phyloP scores from a whole-genome alignment of 2,888 invertebrate genomes.

The Ischnus inquisitorius region DNA sequence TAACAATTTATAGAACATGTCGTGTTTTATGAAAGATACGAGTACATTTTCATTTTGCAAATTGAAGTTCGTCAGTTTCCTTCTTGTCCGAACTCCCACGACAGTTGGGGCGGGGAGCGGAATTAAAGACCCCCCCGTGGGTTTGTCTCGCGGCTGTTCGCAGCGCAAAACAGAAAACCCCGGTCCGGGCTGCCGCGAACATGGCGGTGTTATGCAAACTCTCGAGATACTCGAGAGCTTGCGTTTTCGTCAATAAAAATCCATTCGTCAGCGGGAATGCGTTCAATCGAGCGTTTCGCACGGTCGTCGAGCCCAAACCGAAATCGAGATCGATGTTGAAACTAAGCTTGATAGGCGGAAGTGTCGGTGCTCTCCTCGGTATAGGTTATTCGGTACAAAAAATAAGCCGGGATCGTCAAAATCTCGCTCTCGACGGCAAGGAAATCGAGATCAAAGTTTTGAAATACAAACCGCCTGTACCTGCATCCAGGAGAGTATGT shows the following conservation, averaged over 20 bases:
- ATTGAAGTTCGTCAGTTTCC: too few relatives aligned
- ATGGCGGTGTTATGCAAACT: slow-evolving; percentile 78
- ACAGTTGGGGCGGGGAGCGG: too few relatives aligned
- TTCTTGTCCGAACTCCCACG: too few relatives aligned
- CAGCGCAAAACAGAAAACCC: too few relatives aligned
- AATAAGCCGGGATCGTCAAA: slow-evolving; percentile 84
- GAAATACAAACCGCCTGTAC: slow-evolving; percentile 85
- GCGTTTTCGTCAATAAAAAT: slow-evolving; percentile 66
- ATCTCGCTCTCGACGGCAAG: slow-evolving; percentile 85
- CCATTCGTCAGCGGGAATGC: slow-evolving; percentile 49
- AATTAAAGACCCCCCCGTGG: too few relatives aligned
- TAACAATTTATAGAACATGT: too few relatives aligned
- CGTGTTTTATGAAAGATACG: too few relatives aligned
- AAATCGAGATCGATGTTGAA: slow-evolving; percentile 83
- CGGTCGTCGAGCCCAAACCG: slow-evolving; percentile 72
- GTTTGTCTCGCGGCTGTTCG: too few relatives aligned
- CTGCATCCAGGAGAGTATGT: slow-evolving; percentile 86
- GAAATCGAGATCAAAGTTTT: slow-evolving; percentile 83
- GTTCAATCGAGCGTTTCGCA: slow-evolving; percentile 71
- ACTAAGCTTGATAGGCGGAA: slow-evolving; percentile 87
- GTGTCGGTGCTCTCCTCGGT: slow-evolving; percentile 86
- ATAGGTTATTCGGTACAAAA: slow-evolving; percentile 86
- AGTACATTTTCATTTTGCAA: too few relatives aligned
- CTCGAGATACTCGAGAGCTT: slow-evolving; percentile 70
- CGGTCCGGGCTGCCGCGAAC: slow-evolving; percentile 19